Percentiles rank a stretch among this genome's conserved stretches.
Conservation (phyloP, 2,888 invertebrate genomes). For the Orthosia incerta region DNA sequence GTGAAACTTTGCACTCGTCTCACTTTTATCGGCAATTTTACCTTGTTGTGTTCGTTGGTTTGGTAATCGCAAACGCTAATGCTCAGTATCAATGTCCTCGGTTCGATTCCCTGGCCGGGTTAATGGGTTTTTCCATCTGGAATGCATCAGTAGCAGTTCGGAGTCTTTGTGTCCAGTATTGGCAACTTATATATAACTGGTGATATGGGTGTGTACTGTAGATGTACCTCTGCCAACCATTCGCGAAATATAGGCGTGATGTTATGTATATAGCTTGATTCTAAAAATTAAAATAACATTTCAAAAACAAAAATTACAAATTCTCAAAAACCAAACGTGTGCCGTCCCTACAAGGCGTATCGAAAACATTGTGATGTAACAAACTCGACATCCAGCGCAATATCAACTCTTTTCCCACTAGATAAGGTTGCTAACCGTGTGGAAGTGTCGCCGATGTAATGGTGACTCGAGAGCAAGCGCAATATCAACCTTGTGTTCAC, state of each 20-base stretch:
- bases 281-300: background rate
- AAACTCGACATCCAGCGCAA: background rate
- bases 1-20: background rate
- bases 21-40: background rate
- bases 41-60: too few relatives aligned
- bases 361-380: slow-evolving; percentile 62
- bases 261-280: too few relatives aligned
- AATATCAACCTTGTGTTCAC: background rate
- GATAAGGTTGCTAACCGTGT: slow-evolving; percentile 34
- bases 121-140: too few relatives aligned
- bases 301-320: background rate
- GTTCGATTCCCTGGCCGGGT: too few relatives aligned
- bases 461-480: slow-evolving; percentile 18
- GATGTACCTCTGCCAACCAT: too few relatives aligned
- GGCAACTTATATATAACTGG: too few relatives aligned
- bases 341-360: slow-evolving; percentile 60
- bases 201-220: too few relatives aligned
- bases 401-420: rapidly evolving
- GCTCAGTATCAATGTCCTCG: too few relatives aligned
- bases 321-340: slow-evolving; percentile 24
- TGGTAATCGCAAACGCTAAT: too few relatives aligned
- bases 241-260: too few relatives aligned
- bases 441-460: slow-evolving; percentile 55
- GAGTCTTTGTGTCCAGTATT: too few relatives aligned
- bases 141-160: too few relatives aligned